These are phyloP conservation scores for Zoroaster sp. DNA, from an alignment of 53 echinoderm and acorn worm species.

Conservation along the genomic window DNA sequence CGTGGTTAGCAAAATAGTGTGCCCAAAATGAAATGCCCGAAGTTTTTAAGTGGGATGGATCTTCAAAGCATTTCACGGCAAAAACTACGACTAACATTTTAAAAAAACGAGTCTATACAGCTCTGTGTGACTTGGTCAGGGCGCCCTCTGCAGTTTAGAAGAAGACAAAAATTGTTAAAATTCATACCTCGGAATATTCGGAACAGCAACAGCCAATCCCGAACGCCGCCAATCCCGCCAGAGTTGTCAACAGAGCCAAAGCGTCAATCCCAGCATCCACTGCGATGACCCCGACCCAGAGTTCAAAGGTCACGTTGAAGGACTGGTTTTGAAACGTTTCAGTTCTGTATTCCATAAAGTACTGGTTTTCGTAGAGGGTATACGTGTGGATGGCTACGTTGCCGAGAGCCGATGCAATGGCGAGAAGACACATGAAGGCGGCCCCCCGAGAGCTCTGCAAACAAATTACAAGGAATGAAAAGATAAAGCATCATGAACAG, in stretches of 20 bases:
- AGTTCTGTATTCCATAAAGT: neutral
- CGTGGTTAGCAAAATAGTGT: too few relatives aligned
- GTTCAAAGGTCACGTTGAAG: constrained; percentile 30
- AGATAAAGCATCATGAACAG: too few relatives aligned
- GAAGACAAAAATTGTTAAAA: neutral
- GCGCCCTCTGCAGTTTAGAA: neutral
- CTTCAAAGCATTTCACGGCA: too few relatives aligned
- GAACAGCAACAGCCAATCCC: constrained; percentile 60
- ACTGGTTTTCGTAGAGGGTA: constrained; percentile 28
- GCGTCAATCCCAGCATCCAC: constrained; percentile 52
- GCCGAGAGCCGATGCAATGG: constrained; percentile 39
- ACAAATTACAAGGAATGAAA: neutral
- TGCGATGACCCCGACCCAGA: constrained; percentile 48
- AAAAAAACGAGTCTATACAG: too few relatives aligned
- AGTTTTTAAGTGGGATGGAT: too few relatives aligned
- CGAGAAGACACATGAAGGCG: constrained; percentile 54
- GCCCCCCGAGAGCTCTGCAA: constrained; percentile 54
- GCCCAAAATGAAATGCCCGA: too few relatives aligned
- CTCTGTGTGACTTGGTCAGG: neutral
- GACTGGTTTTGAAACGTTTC: neutral
- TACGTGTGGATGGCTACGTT: constrained; percentile 49
- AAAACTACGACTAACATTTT: too few relatives aligned
- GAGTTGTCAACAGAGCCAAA: constrained; percentile 30
- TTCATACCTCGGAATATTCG: constrained; percentile 49
- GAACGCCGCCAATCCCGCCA: constrained; percentile 8